Evolutionary conservation across 37 sponge, comb jelly and placozoan genomes (phyloP), one percentile per base, ranked within the genome.

Genomic region (Ianthella basta): DNA sequence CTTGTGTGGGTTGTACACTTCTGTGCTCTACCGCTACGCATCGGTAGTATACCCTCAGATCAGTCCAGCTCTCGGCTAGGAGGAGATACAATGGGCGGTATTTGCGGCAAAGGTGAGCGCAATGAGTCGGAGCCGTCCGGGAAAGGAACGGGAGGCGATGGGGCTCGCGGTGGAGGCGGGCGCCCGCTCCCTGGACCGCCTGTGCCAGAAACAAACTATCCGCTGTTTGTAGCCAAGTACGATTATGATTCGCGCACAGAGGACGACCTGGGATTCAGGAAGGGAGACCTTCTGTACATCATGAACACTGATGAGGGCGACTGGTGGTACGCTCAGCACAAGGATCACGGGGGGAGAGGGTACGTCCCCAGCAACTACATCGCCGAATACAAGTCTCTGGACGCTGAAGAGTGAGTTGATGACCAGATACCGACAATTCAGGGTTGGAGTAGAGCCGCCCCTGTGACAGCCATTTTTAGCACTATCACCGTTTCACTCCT

Each of bases 321-420:
- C 86, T 99, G 99, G 99, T 96, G 97, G 97, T 92, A 87, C 86
- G 99, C 99, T 8, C 89, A 92, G 63, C 86, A 88, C 65, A 92
- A 90, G 36, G 79, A 89, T 23, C 89, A 81, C 34, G 89, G 87
- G 35, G 85, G 86, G 63, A 91, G 94, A 56, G 99, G 99, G 38
- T 98, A 92, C 80, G 94, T 98, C 15, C 99, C 99, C 27, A 91
- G 92, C 81, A 99, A 99, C 88, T 97, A 95, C 57, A 94, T 99
- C n/a, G 99, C 97, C 18, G 91, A 93, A 63, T 90, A 87, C 82
- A 93, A 94, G 87, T 89, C 91, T 25, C 75, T 99, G 40, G 99
- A 96, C 41, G 97, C 99, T 18, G 93, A 99, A 89, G 95, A 96
- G 99, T 99, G 72, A 95, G 99, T 95, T 44, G 50, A 44, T n/a